A percentile compares a stretch with the other conserved stretches of the same genome.
Evolutionary conservation across 2,888 invertebrate species (phyloP).

Genomic region (Acleris emargana): DNA sequence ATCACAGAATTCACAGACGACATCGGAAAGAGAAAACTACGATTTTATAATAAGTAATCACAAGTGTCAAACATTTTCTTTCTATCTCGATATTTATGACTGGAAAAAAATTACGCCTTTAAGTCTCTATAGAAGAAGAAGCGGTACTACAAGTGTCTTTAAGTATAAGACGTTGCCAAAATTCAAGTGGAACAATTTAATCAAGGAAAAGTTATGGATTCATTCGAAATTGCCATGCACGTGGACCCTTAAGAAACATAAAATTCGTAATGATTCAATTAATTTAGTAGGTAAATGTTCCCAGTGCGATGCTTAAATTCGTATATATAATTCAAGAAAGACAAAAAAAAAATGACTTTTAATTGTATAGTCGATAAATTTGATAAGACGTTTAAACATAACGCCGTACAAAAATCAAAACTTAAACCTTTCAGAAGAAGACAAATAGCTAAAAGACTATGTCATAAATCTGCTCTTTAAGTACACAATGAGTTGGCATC

Average conservation of each 20-base stretch:
- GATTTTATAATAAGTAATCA: no score
- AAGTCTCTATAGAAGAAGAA: no score
- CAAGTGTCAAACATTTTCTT: no score
- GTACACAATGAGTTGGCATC: slow-evolving; percentile 39
- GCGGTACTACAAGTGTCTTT: no score
- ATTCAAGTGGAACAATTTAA: no score
- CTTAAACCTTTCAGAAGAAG: slow-evolving; percentile 39
- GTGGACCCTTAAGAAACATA: slow-evolving; percentile 15
- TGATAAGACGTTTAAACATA: slow-evolving; percentile 30
- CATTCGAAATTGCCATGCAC: slow-evolving; percentile 19
- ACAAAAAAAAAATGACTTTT: slow-evolving; percentile 15
- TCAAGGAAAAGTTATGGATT: slow-evolving; percentile 5
- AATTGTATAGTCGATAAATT: slow-evolving; percentile 12
- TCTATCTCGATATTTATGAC: no score
- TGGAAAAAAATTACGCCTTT: no score
- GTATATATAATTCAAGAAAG: slow-evolving; percentile 7
- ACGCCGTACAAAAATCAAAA: slow-evolving; percentile 40
- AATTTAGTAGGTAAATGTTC: slow-evolving; percentile 8
- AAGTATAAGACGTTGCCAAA: no score
- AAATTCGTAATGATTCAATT: slow-evolving; percentile 10
- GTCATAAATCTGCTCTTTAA: slow-evolving; percentile 38
- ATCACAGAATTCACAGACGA: no score
- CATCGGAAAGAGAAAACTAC: no score
- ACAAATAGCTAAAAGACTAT: slow-evolving; percentile 39
- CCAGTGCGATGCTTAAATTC: slow-evolving; percentile 7